Conservation (phyloP, 37 sponge, comb jelly and placozoan genomes). For the Halichondria panicea region DNA sequence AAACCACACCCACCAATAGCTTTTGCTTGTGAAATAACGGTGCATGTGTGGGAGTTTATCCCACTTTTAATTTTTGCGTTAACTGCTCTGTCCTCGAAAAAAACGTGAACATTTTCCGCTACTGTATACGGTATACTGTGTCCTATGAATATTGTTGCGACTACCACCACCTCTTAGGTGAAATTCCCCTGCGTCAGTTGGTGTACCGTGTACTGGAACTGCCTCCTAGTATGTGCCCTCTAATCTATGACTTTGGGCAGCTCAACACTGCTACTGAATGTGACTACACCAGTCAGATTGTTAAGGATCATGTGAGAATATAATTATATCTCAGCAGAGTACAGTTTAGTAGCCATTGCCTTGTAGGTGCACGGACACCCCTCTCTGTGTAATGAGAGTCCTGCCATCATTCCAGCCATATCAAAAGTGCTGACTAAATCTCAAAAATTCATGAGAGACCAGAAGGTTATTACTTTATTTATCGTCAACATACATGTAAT, state of each 20-base stretch:
- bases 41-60: neutral
- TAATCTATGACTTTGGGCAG: conserved; percentile 98
- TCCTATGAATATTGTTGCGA: neutral
- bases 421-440: conserved; percentile 59
- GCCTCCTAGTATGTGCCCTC: conserved; percentile 91
- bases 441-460: conserved; percentile 75
- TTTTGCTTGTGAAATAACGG: neutral
- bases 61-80: neutral
- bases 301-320: conserved; percentile 69
- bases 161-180: conserved; percentile 44
- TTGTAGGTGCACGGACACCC: conserved; percentile 16
- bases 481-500: neutral
- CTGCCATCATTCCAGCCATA: conserved; percentile 6
- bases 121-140: neutral
- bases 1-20: neutral
- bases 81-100: too few relatives aligned
- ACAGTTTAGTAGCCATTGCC: neutral
- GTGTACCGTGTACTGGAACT: conserved; percentile 95
- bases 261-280: conserved; percentile 65
- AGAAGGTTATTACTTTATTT: conserved; percentile 34
- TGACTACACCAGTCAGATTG: conserved; percentile 78
- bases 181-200: conserved; percentile 88
- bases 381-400: neutral
- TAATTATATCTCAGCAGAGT: neutral
- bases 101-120: neutral